Evolutionary conservation across 2,797 vertebrate species (phyloP).

Genomic region (Otolemur crassicaudatus): DNA sequence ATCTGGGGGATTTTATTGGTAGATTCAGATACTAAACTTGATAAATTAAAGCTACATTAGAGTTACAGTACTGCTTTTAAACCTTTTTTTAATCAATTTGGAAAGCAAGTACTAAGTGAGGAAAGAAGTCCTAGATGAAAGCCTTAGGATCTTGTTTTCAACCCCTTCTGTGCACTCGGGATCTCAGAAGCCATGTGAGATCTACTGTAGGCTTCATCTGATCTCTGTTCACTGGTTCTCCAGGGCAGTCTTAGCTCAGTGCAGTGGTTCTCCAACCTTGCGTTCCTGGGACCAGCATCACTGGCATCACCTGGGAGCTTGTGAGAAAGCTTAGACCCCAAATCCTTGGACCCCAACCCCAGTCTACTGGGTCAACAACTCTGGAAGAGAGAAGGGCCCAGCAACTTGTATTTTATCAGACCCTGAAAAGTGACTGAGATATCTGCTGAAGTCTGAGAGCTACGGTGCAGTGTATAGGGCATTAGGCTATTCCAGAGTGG

Average conservation of each 20-base stretch:
- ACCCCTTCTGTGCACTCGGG: not conserved
- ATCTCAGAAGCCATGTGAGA: not conserved
- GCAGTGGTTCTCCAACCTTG: not conserved
- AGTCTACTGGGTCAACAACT: not conserved
- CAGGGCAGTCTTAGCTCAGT: not conserved
- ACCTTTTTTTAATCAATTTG: conserved; percentile 27
- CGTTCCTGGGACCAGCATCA: not conserved
- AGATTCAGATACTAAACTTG: conserved; percentile 42
- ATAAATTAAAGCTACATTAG: conserved; percentile 57
- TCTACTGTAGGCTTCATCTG: not conserved
- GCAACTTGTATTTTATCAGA: not conserved
- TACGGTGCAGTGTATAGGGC: not conserved
- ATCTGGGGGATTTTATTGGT: not conserved
- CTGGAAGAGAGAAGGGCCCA: not conserved
- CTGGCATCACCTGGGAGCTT: not conserved
- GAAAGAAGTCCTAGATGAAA: conserved; percentile 46
- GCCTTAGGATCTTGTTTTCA: conserved; percentile 34
- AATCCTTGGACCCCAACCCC: not conserved
- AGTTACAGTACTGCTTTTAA: conserved; percentile 35
- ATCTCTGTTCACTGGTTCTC: not conserved
- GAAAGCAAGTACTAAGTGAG: conserved; percentile 49
- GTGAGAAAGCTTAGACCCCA: not conserved
- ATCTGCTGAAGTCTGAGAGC: not conserved
- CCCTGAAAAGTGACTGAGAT: not conserved
- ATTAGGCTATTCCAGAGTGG: not conserved